Base-by-base conservation (phyloP, 2,113 vertebrate species). In the Nibea coibor region DNA sequence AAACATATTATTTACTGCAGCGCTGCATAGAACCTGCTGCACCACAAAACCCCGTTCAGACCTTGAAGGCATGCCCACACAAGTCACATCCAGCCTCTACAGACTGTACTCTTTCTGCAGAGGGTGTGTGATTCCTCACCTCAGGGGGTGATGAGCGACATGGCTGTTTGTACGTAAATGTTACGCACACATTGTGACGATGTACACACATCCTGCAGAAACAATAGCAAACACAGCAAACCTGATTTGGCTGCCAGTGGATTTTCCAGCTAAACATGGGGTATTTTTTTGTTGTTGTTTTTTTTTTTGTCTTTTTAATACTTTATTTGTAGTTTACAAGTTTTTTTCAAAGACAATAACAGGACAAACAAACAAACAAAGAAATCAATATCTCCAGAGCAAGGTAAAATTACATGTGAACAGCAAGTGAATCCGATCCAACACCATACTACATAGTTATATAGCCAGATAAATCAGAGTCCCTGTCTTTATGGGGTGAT, bases 1-100 rank as follows among this genome's bases (percentile, higher is more conserved):
- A 65, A 66, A 79, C 65, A 79, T 20, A 51, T 65, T 10, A 56
- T 68, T 75, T 50, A 48, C 50, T 22, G 8, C 20, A 72, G 26
- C 45, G 53, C 63, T 10, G 66, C 17, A 47, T 3, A 63, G n/a
- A 78, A 79, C 53, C 70, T 70, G 72, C 26, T 0, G 35, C 22
- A 10, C 69, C 16, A 39, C 14, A 28, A 74, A 72, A 42, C 28
- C 59, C 22, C 12, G 10, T 31, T 72, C 11, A 77, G 12, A 74
- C 59, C 54, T 51, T 14, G 35, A 9, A 78, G 74, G 9, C 57
- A 31, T n/a, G 59, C 5, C 69, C 59, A 8, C 45, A 59, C 39
- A 24, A 54, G 68, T 22, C 57, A 68, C 78, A 64, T 70, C 70
- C 66, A 50, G 62, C 11, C 17, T 57, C 9, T 8, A 15, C 45